These are phyloP conservation scores for Perodicticus potto DNA, from an alignment of 2,797 vertebrate genomes.

Conservation along the genomic window DNA sequence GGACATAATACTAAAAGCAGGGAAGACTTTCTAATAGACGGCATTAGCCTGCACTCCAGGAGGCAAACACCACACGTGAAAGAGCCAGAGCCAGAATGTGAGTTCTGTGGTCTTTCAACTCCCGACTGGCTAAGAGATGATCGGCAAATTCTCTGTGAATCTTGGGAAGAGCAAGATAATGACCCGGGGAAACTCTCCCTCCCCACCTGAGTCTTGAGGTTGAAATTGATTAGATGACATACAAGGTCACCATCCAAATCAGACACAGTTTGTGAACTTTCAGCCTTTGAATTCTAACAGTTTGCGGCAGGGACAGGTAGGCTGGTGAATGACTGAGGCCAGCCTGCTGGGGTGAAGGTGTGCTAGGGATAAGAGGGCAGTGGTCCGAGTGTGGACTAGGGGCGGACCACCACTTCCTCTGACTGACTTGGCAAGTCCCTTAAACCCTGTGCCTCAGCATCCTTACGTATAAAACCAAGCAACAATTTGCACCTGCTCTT, in stretches of 20 bases:
- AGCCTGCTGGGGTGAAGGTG: fast-evolving
- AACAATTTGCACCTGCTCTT: fast-evolving
- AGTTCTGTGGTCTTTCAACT: background rate
- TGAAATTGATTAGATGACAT: background rate
- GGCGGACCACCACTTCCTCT: too few relatives aligned
- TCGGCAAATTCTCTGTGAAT: background rate
- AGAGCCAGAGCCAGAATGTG: background rate
- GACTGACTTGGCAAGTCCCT: background rate
- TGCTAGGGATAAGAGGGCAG: background rate
- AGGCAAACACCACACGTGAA: background rate
- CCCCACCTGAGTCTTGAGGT: background rate
- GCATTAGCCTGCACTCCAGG: background rate
- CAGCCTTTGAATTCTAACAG: background rate
- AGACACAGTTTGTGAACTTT: background rate
- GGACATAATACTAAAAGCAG: background rate
- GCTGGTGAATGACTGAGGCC: fast-evolving
- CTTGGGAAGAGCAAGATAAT: background rate
- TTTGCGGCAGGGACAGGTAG: too few relatives aligned
- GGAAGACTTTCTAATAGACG: background rate
- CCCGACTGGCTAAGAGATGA: background rate
- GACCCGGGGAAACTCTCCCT: background rate
- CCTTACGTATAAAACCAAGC: background rate
- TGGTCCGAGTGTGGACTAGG: background rate
- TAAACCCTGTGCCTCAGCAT: background rate
- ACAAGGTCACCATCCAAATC: background rate